A percentile compares a stretch with the other conserved stretches of the same genome.
Conservation (phyloP, 2,113 vertebrate genomes). For the Anthoscopus minutus region DNA sequence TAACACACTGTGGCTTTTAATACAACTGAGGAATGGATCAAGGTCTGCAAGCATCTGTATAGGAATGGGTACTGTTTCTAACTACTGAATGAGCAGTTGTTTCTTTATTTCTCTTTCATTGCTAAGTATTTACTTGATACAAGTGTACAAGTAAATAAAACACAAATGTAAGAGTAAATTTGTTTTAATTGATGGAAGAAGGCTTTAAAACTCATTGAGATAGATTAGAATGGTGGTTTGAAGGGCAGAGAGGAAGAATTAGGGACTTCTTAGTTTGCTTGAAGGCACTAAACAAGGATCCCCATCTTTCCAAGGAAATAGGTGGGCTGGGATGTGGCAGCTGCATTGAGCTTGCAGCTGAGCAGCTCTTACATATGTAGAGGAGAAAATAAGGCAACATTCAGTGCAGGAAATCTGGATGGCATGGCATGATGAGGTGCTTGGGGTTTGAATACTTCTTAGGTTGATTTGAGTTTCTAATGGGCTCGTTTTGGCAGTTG, state of each 20-base stretch:
- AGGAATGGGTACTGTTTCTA: background rate
- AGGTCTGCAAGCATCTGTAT: conserved; percentile 30
- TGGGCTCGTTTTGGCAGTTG: background rate
- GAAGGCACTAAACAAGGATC: background rate
- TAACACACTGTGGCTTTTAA: background rate
- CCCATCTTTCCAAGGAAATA: background rate
- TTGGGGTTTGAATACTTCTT: background rate
- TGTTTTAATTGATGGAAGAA: background rate
- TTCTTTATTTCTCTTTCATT: background rate
- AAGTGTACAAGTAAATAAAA: too few relatives aligned
- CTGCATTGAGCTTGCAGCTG: background rate
- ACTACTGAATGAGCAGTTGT: background rate
- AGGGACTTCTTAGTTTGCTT: background rate
- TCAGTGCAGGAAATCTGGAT: background rate
- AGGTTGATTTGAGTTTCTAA: background rate
- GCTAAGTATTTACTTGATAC: background rate
- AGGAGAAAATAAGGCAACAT: background rate
- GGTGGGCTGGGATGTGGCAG: background rate
- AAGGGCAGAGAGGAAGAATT: background rate
- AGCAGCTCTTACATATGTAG: background rate
- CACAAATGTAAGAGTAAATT: background rate
- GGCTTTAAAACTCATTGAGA: background rate
- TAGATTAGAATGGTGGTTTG: background rate
- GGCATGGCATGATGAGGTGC: background rate
- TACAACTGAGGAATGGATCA: conserved; percentile 30